Evolutionary conservation across 2,113 vertebrate species (phyloP), one percentile per base, ranked within the genome.

Genomic region (Collichthys lucidus): DNA sequence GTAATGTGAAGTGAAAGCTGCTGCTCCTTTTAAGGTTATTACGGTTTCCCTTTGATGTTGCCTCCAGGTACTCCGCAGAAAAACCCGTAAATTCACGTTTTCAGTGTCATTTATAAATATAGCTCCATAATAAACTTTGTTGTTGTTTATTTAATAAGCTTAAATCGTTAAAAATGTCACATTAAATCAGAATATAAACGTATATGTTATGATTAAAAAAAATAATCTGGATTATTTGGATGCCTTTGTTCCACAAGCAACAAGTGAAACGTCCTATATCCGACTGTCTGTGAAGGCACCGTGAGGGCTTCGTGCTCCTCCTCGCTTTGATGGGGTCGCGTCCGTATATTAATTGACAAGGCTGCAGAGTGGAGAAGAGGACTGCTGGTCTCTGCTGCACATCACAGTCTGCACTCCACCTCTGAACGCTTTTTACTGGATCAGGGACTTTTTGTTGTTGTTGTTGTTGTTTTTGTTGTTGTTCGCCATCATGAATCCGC

Each of bases 401-500:
- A n/a, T 68, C 57, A 61, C 15, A 66, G 47, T 16, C 7, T 35
- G 12, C 5, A 11, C 29, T 85, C 59, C 3, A 49, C 40, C 26
- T 24, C 26, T 29, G 0, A 22, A 29, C 26, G 3, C 2, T 47
- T 55, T 29, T 52, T 8, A 5, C 29, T n/a, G 63, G 22, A 63
- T 12, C 12, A 61, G 49, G 57, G 15, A 22, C 35, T 4, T 74
- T 17, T 52, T n/a, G n/a, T n/a, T 26, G 26, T 26, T 26, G 26
- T 26, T 26, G 26, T 26, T 26, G 26, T 50, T 52, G 19, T 17
- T 24, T 7, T 7, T 67, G 53, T 59, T 44, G 12, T 40, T 40
- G 35, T 40, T 40, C 56, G 76, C 55, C 82, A 78, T 11, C 77
- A 99, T 99, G 98, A 98, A 99, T 84, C 97, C 97, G 31, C 94